Evolutionary conservation across 2,113 vertebrate species (phyloP), one percentile per base, ranked within the genome.

Genomic region (Grantiella picta): DNA sequence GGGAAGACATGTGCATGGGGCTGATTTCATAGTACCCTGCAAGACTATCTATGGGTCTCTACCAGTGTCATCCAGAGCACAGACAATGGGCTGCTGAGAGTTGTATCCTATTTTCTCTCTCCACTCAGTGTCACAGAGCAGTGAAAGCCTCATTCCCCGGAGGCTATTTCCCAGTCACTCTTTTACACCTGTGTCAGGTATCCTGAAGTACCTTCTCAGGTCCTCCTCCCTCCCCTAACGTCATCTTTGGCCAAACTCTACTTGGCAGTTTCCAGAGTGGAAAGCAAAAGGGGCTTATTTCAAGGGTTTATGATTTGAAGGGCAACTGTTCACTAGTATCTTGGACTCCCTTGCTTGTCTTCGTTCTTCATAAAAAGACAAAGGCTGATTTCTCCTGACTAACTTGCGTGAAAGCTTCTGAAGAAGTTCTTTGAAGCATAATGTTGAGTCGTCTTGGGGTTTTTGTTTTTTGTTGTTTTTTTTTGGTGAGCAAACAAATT

Each of bases 11-110:
- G 14, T 4, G 3, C 3, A 1, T 27, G n/a, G 15, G 9, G 25
- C 11, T 66, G 31, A 66, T n/a, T 50, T 12, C 8, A 12, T 1
- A 0, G 14, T 31, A 25, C 9, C 2, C 15, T 72, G 36, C n/a
- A 33, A 33, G 31, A 54, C 31, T 13, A 38, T 50, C 64, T 53
- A 15, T 5, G 5, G 10, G 14, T 59, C 9, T 4, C 29, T 61
- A 14, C 11, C 9, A 22, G 28, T 6, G 2, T 40, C 84, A 40
- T 14, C 44, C 18, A 63, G 78, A 61, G n/a, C 40, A 44, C 3
- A 3, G 40, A n/a, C 13, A 44, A 21, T 6, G 9, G 18, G 9
- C 24, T 89, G 11, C 54, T 61, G 28, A 33, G 40, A 49, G 7
- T 40, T 64, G 35, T 1, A 3, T 40, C 28, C 38, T 36, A 0